Base-by-base conservation (phyloP, 2,113 vertebrate genomes). In the Acrocephalus arundinaceus region DNA sequence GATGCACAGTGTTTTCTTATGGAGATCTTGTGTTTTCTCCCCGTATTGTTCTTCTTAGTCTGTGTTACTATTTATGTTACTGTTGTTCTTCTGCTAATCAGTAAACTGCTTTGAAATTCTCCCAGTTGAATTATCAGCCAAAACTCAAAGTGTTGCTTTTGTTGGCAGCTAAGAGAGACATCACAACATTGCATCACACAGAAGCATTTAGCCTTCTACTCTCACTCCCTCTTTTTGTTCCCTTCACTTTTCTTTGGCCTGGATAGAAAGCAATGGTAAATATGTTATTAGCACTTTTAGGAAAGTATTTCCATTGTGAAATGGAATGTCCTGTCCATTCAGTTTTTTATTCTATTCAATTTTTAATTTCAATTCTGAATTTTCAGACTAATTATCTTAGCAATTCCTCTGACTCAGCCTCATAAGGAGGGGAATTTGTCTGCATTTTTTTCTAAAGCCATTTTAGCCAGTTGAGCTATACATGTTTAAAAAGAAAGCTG, bases 111-210 rank as follows among this genome's bases (percentile, higher is more conserved):
- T 94, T 96, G 67, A 90, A 94, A 96, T 59, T 77, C 68, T 85
- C 74, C 66, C 83, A 30, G 72, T 2, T 68, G 70, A 90, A 62
- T 80, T 86, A 95, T 52, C 76, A 88, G 68, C 65, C 72, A 94
- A 90, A 91, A 86, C 82, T 78, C 45, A 52, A 81, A 96, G 57
- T 11, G 20, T 46, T 71, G 83, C 37, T 78, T 90, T 96, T 75
- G 68, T 82, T 94, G 93, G 92, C 90, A 94, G 65, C 70, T 67
- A 79, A 41, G 31, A 89, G 41, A 65, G 68, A 88, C 91, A 94
- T 78, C 90, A 75, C 79, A 94, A 68, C 61, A 65, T 31, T 59
- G 49, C 14, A 23, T 39, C 75, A 65, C 15, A 84, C 19, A 59
- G 68, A 90, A 93, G 25, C 1, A 0, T 80, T 88, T 37, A 57